Base-by-base conservation (phyloP, 2,888 invertebrate species). In the Chelonus formosanus region DNA sequence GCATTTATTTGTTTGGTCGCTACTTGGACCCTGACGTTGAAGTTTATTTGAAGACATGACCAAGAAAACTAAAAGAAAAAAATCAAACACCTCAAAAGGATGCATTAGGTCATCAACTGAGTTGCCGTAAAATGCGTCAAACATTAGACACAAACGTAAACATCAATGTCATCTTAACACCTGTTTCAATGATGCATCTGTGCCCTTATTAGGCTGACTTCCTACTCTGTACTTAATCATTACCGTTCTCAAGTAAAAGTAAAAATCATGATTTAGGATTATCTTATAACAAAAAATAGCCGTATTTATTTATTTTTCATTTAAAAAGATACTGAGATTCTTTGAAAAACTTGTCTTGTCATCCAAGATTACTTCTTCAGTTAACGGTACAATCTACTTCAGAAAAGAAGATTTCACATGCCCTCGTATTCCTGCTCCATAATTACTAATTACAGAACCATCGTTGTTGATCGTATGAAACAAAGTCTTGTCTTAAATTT, bases 171-270 rank as follows among this genome's bases (percentile, higher is more conserved):
- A 60, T 67, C 64, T 71, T 67, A 73, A 76, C 82, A 81, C 80
- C 80, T 81, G 81, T 77, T 67, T 74, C 73, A 71, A 77, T 78
- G 82, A 82, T 83, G 79, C 80, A 81, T 81, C 76, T 70, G 68
- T 70, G 76, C 77, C 75, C 74, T 78, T 68, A 67, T 69, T 73
- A 75, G 71, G 75, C 77, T 53, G 20, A 59, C 48, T 83, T 83
- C 82, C 81, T 81, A 63, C 53, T 53, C 20, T 52, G 44, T 44
- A 31, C 20, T 40, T 40, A 5, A 68, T 6, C 34, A 65, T 58
- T n/a, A 47, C 7, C 32, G 32, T n/a, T 7, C 8, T 32, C n/a
- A 4, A 58, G 4, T 56, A 7, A 63, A 62, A 43, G 40, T 10
- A 31, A 50, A 20, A 50, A 50, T 20, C 5, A 20, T 55, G 10